Conservation (phyloP, 2,113 vertebrate species). For the Hippocampus mohnikei region DNA sequence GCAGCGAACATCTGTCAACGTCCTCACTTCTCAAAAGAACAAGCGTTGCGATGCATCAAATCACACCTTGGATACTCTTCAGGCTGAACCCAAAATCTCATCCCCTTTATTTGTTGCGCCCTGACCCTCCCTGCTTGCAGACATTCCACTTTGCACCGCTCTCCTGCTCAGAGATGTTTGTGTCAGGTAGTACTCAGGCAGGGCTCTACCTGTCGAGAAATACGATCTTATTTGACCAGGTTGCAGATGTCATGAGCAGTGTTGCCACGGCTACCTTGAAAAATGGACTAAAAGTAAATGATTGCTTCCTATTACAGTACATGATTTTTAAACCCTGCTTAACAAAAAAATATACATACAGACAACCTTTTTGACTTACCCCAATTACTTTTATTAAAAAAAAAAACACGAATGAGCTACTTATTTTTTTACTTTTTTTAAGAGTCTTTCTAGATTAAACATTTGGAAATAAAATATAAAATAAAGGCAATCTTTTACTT, state of each 20-base stretch:
- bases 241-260: neutral
- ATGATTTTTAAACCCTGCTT: too few species aligned
- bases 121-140: neutral
- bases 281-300: too few species aligned
- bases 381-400: too few species aligned
- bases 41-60: neutral
- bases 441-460: too few species aligned
- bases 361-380: too few species aligned
- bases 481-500: too few species aligned
- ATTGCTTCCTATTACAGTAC: too few species aligned
- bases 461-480: too few species aligned
- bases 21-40: neutral
- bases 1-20: neutral
- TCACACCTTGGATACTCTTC: neutral
- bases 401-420: too few species aligned
- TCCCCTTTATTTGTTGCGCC: neutral
- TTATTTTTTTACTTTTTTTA: too few species aligned
- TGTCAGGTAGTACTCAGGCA: neutral
- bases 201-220: neutral
- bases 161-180: neutral
- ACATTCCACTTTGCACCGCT: neutral
- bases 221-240: neutral
- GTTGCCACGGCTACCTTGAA: too few species aligned
- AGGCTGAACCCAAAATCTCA: neutral
- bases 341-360: too few species aligned